phyloP scores from a whole-genome alignment of 2,888 invertebrate species.

The Drosophila mulleri region DNA sequence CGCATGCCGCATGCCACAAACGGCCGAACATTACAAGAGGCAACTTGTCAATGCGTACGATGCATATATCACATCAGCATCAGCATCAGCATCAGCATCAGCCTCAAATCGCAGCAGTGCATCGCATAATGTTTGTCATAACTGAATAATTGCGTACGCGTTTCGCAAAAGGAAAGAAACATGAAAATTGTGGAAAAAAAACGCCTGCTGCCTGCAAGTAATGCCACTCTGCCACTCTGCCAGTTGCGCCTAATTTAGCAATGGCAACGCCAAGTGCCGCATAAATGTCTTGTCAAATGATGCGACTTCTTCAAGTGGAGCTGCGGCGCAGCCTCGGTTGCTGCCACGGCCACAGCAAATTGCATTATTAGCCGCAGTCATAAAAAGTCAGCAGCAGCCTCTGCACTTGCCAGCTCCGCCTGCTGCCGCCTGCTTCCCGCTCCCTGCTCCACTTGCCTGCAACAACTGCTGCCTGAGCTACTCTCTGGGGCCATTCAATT shows the following conservation, averaged over 20 bases:
- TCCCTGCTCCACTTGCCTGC: constrained; percentile 5
- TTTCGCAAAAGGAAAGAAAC: constrained; percentile 21
- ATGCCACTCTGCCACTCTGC: constrained; percentile 51
- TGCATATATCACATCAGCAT: constrained; percentile 61
- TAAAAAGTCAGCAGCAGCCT: constrained; percentile 57
- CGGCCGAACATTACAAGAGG: constrained; percentile 21
- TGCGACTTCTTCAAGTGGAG: constrained; percentile 69
- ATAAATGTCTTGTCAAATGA: constrained; percentile 80
- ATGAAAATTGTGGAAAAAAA: constrained; percentile 20
- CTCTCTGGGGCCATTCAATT: constrained; percentile 66
- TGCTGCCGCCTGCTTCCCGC: not conserved
- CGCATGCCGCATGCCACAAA: constrained; percentile 35
- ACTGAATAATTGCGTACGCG: constrained; percentile 69
- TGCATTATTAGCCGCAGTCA: constrained; percentile 78
- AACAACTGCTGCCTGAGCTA: not conserved
- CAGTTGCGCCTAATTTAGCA: constrained; percentile 78
- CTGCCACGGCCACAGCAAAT: constrained; percentile 63
- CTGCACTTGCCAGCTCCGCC: constrained; percentile 5
- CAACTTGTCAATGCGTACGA: constrained; percentile 52
- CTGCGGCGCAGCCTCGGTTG: constrained; percentile 23
- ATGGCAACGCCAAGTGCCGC: constrained; percentile 78
- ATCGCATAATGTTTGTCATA: constrained; percentile 72
- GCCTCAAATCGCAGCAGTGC: constrained; percentile 24
- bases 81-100: constrained; percentile 18
- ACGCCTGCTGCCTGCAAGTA: not conserved